Base-by-base conservation (phyloP, 2,888 invertebrate genomes). In the Chydorus sphaericus region DNA sequence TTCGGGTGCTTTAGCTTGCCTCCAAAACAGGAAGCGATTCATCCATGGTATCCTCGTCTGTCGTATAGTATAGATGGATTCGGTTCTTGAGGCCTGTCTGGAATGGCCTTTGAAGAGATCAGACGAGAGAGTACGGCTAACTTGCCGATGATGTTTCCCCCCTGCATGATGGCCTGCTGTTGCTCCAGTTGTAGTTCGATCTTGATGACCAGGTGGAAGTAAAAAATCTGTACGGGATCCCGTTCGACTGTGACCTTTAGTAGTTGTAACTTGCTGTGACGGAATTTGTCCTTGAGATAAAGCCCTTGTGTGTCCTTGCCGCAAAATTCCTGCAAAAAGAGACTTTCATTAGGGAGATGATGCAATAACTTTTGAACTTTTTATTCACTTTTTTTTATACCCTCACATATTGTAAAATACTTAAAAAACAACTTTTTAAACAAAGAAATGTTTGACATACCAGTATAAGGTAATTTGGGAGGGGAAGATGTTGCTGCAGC, bases 191-290 rank as follows among this genome's bases (percentile, higher is more conserved):
- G 44, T 30, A 6, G 31, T 30, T 31, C 75, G 72, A 61, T 88
- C 87, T 62, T 86, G 81, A 69, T 90, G 87, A 0, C 86, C 87
- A 0, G 87, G 85, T 1, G 90, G 90, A 59, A 90, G 73, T 62
- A 88, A 89, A 66, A 90, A 90, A 67, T 90, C 90, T 1, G 90
- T 90, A 67, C 84, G 85, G 60, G 88, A 88, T 58, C 84, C 84
- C 28, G 85, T 81, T 50, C 89, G 79, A 68, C 81, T 84, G 73
- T 88, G 87, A 1, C 85, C 84, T 10, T 79, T 77, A 39, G 62
- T 39, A 39, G 62, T 38, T 10, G 48, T 53, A 48, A 49, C 38
- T 49, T 54, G 48, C 30, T 58, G 74, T 62, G 83, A 84, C 57
- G 80, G 79, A 60, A 89, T 87, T 71, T 88, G 87, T 1, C 89